Evolutionary conservation across 2,888 invertebrate genomes (phyloP), one percentile per base, ranked within the genome.

Genomic region (Stenoptilia bipunctidactyla): DNA sequence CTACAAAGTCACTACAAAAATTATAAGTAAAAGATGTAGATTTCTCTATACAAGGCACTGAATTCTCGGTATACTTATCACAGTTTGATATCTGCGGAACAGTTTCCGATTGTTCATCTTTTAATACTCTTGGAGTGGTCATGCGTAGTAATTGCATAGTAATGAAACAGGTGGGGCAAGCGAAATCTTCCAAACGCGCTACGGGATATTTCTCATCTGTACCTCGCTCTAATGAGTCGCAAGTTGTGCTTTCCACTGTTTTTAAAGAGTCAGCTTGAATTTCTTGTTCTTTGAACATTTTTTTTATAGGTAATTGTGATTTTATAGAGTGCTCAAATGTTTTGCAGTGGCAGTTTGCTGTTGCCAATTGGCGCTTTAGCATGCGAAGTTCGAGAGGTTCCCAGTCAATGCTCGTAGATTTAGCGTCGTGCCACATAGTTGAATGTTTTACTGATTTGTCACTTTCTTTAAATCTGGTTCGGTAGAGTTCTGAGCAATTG

Each of bases 41-140:
- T 8, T 20, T 3, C 8, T 20, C 20, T 5, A 20, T 3, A 20
- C 8, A 8, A 5, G 8, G 4, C 3, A 20, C 8, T 20, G 20
- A 5, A 20, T 8, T 20, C 1, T 51, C 61, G 0, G 58, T 61
- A 1, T 56, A 55, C 49, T 70, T 70, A 42, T 76, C 64, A 6
- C 45, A 46, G 15, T 39, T 46, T 27, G 55, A 51, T 40, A 56
- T 53, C 20, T 52, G 44, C 0, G 46, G 30, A 10, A 46, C 53
- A 0, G 63, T 66, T 55, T 64, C 70, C 0, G 56, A 52, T 41
- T 64, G 66, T 43, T 64, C 66, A 38, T 77, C 77, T 59, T 75
- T 75, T 13, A 66, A 48, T 35, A 67, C 40, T 47, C 49, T 67
- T 1, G 53, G 43, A 1, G 48, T 37, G 27, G 51, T 53, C 9